phyloP scores from a whole-genome alignment of 2,797 vertebrate species.

The Gephyroberyx darwinii region DNA sequence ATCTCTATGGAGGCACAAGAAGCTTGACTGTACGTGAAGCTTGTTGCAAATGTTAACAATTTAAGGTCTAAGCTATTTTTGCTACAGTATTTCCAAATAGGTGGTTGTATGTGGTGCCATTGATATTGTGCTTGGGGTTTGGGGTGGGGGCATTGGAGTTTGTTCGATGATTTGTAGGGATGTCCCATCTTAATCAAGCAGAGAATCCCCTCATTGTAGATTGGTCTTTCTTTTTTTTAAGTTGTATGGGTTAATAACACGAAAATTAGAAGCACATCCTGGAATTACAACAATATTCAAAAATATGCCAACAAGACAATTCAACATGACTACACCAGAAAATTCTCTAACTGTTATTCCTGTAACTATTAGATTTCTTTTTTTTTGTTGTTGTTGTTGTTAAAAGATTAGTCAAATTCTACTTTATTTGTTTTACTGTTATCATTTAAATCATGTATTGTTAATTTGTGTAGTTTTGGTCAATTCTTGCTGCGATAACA shows the following conservation, averaged over 20 bases:
- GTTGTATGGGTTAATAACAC: background rate
- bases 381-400: slow-evolving; percentile 5
- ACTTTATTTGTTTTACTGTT: slow-evolving; percentile 4
- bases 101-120: slow-evolving; percentile 51
- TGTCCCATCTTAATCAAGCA: slow-evolving; percentile 39
- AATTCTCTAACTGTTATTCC: background rate
- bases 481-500: slow-evolving; percentile 21
- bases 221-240: slow-evolving; percentile 4
- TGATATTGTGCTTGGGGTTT: slow-evolving; percentile 63
- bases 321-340: background rate
- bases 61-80: slow-evolving; percentile 70
- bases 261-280: slow-evolving; percentile 25
- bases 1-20: slow-evolving; percentile 53
- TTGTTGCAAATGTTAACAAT: slow-evolving; percentile 59
- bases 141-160: slow-evolving; percentile 4
- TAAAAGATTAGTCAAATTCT: background rate
- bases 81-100: slow-evolving; percentile 62
- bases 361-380: slow-evolving; percentile 10
- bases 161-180: slow-evolving; percentile 41
- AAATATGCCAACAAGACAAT: slow-evolving; percentile 1
- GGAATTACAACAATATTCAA: slow-evolving; percentile 15
- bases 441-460: slow-evolving; percentile 31
- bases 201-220: slow-evolving; percentile 26
- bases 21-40: slow-evolving; percentile 61
- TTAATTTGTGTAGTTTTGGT: slow-evolving; percentile 43